Base-by-base conservation (phyloP, 2,888 invertebrate species). In the Entomobrya proxima region DNA sequence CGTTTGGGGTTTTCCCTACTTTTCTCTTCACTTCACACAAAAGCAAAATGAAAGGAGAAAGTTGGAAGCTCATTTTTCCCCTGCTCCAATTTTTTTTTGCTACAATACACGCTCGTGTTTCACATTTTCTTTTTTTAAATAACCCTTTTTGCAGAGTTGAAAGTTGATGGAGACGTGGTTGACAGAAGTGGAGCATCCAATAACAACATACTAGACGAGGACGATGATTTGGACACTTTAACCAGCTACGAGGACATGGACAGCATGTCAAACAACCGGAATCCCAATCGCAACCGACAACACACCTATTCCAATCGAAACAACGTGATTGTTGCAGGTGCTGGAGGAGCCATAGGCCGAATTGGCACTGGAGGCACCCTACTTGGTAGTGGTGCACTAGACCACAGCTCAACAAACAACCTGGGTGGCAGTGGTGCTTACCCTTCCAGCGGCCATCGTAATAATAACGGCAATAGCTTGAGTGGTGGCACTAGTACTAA, bases 271-370 rank as follows among this genome's bases (percentile, higher is more conserved):
- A 21, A 58, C 61, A 64, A 79, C 18, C 74, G 79, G 9, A 85
- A 76, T 47, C 61, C 30, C 74, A 74, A 86, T 67, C 75, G 76
- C 44, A 85, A 78, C 75, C 78, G 74, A 50, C 79, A 79, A 1
- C 35, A 40, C 64, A 79, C 79, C 67, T 79, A 79, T 40, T 13
- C 44, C 9, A 86, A 86, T 50, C 44, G 37, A 27, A 74, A 79
- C 40, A 69, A 67, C 40, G 78, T 69, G 18, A 50, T 75, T 30
- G 77, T 80, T 2, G 44, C 69, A 1, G 85, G 64, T n/a, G 85
- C 52, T 44, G 79, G 79, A 15, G 83, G 85, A 32, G 76, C 64
- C 15, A 27, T 40, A 69, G 18, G 67, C 7, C 11, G 64, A 3
- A 55, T 69, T 30, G 61, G 50, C 15, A 35, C 72, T 61, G 50